phyloP scores from a whole-genome alignment of 2,797 vertebrate genomes.

The Gastrophryne carolinensis region DNA sequence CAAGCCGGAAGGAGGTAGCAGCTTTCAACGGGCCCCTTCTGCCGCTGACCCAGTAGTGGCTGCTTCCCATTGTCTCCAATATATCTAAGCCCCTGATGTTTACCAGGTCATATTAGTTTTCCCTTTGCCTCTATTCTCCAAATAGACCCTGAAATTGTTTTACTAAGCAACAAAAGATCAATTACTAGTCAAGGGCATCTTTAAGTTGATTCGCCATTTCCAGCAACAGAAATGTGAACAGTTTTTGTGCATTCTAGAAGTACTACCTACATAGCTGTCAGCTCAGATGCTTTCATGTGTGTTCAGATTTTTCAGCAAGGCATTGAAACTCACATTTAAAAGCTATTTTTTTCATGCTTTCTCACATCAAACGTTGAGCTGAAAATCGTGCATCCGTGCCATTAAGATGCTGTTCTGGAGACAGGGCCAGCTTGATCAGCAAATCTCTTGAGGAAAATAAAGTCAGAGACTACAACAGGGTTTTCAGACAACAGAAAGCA shows the following conservation, averaged over 20 bases:
- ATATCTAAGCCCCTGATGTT: too few relatives aligned
- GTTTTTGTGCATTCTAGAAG: slow-evolving; percentile 44
- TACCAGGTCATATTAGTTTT: background rate
- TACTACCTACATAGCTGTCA: slow-evolving; percentile 48
- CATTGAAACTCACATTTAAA: slow-evolving; percentile 52
- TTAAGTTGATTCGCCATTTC: background rate
- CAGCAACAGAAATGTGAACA: slow-evolving; percentile 43
- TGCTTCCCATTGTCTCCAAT: too few relatives aligned
- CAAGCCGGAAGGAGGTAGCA: too few relatives aligned
- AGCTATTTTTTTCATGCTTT: slow-evolving; percentile 48
- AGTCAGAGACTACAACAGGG: slow-evolving; percentile 40
- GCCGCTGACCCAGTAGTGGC: too few relatives aligned
- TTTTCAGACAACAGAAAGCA: slow-evolving; percentile 57
- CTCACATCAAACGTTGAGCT: slow-evolving; percentile 55
- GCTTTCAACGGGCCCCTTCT: too few relatives aligned
- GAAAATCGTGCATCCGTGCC: slow-evolving; percentile 34
- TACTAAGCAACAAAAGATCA: background rate
- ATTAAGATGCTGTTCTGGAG: slow-evolving; percentile 55
- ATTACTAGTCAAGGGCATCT: slow-evolving; percentile 9
- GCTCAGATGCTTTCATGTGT: slow-evolving; percentile 50
- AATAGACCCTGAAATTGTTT: background rate
- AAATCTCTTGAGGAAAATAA: slow-evolving; percentile 52
- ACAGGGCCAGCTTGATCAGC: slow-evolving; percentile 56
- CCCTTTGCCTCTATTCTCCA: background rate
- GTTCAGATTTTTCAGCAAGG: slow-evolving; percentile 48